Percentiles rank a stretch among this genome's conserved stretches.
phyloP scores from a whole-genome alignment of 2,113 vertebrate species.

The Polypterus bichir region DNA sequence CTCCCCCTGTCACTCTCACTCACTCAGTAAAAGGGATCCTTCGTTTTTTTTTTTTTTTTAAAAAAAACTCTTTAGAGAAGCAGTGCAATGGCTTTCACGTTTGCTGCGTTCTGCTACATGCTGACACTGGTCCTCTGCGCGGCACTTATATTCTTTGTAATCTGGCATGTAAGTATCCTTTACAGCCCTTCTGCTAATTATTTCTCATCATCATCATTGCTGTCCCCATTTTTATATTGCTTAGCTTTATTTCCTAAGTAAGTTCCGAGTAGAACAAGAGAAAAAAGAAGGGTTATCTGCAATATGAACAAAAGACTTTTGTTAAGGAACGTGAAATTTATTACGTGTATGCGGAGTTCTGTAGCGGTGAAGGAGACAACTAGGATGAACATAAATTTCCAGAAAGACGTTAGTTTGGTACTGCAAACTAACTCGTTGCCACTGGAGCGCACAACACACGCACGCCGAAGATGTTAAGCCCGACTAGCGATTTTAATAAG shows the following conservation, averaged over 20 bases:
- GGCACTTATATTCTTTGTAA: slow-evolving; percentile 92
- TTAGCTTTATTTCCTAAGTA: too few relatives aligned
- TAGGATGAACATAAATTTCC: background rate
- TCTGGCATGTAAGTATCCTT: slow-evolving; percentile 82
- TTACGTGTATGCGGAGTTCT: background rate
- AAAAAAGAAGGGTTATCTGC: too few relatives aligned
- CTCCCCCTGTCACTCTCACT: background rate
- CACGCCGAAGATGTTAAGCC: too few relatives aligned
- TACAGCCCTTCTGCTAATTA: background rate
- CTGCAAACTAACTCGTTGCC: too few relatives aligned
- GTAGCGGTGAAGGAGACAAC: background rate
- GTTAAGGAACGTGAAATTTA: too few relatives aligned
- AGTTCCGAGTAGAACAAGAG: too few relatives aligned
- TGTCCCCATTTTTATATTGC: background rate
- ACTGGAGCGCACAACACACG: too few relatives aligned
- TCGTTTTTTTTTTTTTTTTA: too few relatives aligned
- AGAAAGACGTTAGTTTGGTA: too few relatives aligned
- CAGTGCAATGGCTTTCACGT: slow-evolving; percentile 78
- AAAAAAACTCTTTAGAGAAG: slow-evolving; percentile 46
- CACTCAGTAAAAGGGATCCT: slow-evolving; percentile 5
- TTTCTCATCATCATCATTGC: background rate
- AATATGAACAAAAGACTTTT: too few relatives aligned
- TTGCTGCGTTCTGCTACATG: slow-evolving; percentile 97
- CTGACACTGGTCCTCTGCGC: slow-evolving; percentile 86
- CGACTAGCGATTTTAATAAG: too few relatives aligned